A percentile compares a stretch with the other conserved stretches of the same genome.
Evolutionary conservation across 2,888 invertebrate species (phyloP).

Genomic region (Hypomecis punctinalis): DNA sequence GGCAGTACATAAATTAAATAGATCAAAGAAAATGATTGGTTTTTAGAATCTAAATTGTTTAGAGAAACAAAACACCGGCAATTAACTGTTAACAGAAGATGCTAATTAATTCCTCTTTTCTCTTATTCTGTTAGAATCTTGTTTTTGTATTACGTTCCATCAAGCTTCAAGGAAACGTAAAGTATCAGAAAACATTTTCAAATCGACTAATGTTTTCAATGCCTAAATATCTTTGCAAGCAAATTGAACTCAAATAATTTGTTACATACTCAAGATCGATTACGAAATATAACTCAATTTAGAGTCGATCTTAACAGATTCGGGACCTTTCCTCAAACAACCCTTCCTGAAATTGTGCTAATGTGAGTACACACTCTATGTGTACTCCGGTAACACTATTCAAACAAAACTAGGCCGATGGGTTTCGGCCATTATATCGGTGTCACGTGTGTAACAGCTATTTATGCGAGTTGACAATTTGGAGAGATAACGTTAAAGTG

Average conservation of each 20-base stretch:
- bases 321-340: slow-evolving; percentile 72
- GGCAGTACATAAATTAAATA: not conserved
- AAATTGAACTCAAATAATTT: slow-evolving; percentile 10
- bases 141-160: slow-evolving; percentile 6
- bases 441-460: slow-evolving; percentile 57
- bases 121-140: slow-evolving; percentile 9
- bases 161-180: not conserved
- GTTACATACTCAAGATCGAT: slow-evolving; percentile 57
- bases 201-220: not conserved
- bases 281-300: slow-evolving; percentile 35
- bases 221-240: not conserved
- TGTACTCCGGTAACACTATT: slow-evolving; percentile 68
- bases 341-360: slow-evolving; percentile 68
- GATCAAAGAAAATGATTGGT: slow-evolving; percentile 27
- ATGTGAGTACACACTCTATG: slow-evolving; percentile 70
- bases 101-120: slow-evolving; percentile 45
- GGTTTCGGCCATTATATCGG: slow-evolving; percentile 68
- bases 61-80: slow-evolving; percentile 58
- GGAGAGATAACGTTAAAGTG: slow-evolving; percentile 69
- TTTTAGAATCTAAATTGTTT: slow-evolving; percentile 45
- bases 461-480: slow-evolving; percentile 64
- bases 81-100: slow-evolving; percentile 54
- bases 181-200: not conserved
- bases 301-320: slow-evolving; percentile 65
- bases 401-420: slow-evolving; percentile 78